Evolutionary conservation across 2,888 invertebrate species (phyloP).

Genomic region (Lysandra bellargus): DNA sequence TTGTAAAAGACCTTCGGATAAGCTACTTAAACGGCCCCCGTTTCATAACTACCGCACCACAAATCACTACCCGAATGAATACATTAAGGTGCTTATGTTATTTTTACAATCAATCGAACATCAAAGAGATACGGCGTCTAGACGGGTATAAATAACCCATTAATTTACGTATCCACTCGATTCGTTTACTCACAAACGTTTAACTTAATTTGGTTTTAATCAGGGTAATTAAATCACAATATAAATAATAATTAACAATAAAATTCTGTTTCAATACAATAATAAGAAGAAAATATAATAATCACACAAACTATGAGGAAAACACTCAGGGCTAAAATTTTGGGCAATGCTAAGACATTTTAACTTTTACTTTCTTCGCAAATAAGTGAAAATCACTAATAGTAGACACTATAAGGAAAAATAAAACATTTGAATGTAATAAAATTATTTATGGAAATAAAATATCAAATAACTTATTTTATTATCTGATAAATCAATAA

Average conservation of each 20-base stretch:
- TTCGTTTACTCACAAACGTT: not conserved
- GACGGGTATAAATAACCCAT: conserved; percentile 1
- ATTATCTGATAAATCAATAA: no score
- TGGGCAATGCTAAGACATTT: no score
- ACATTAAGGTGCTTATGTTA: conserved; percentile 16
- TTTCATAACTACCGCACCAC: not conserved
- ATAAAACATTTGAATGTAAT: no score
- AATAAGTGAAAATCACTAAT: no score
- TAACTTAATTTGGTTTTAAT: not conserved
- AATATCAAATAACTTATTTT: no score
- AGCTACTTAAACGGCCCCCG: no score
- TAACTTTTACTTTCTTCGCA: no score
- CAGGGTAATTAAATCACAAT: not conserved
- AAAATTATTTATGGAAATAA: no score
- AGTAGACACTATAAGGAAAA: no score
- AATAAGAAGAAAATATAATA: not conserved
- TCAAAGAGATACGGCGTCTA: not conserved
- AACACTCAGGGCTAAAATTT: no score
- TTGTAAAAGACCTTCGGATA: no score
- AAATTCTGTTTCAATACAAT: not conserved
- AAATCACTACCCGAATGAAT: not conserved
- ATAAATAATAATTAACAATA: not conserved
- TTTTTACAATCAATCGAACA: conserved; percentile 16
- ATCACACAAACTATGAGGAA: no score
- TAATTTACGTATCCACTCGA: conserved; percentile 2